Conservation (phyloP, 2,888 invertebrate species). For the Xestoiulus laeticollis region DNA sequence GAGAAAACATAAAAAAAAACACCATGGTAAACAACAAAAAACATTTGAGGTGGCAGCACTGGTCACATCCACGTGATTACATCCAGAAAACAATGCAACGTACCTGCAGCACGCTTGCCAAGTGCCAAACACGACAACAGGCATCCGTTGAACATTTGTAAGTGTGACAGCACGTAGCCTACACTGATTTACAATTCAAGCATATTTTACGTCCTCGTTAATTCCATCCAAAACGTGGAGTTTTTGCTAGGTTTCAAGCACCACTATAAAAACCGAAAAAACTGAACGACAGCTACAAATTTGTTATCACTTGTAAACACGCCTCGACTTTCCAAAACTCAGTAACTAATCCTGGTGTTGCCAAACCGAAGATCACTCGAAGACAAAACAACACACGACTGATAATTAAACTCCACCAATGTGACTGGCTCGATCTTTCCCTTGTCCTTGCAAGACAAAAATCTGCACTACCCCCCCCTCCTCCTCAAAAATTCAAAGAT, state of each 20-base stretch:
- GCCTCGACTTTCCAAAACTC: background rate
- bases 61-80: too few species aligned
- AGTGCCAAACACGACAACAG: background rate
- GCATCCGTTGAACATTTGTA: background rate
- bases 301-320: background rate
- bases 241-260: background rate
- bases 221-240: background rate
- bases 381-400: background rate
- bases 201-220: background rate
- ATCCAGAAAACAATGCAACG: background rate
- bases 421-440: background rate
- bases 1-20: background rate
- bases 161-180: background rate
- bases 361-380: background rate
- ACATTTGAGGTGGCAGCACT: background rate
- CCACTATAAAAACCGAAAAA: background rate
- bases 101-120: background rate
- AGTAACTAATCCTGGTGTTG: background rate
- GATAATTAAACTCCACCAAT: background rate
- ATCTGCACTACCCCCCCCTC: background rate
- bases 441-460: background rate
- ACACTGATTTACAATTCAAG: background rate
- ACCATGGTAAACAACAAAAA: background rate
- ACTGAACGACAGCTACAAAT: background rate
- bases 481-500: background rate